phyloP scores from a whole-genome alignment of 2,888 invertebrate genomes.

The Heliconius erato region DNA sequence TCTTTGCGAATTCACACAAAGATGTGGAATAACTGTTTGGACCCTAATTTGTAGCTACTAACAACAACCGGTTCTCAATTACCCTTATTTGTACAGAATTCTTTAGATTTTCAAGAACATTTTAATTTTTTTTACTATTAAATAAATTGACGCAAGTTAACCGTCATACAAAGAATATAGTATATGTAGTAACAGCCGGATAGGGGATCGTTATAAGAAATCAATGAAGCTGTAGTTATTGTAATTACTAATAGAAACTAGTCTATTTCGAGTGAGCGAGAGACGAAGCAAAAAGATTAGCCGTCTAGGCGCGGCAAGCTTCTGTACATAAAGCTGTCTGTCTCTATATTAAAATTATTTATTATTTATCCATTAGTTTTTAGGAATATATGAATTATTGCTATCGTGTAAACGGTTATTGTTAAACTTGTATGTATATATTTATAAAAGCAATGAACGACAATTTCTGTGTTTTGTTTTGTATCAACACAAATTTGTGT shows the following conservation, averaged over 20 bases:
- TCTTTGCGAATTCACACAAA: slow-evolving; percentile 65
- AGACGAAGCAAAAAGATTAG: slow-evolving; percentile 56
- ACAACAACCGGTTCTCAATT: slow-evolving; percentile 71
- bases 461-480: slow-evolving; percentile 29
- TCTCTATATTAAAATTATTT: slow-evolving; percentile 78
- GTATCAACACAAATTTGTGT: slow-evolving; percentile 51
- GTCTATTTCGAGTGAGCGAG: slow-evolving; percentile 58
- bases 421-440: slow-evolving; percentile 60
- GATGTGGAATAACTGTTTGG: slow-evolving; percentile 62
- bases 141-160: slow-evolving; percentile 53
- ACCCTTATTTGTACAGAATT: slow-evolving; percentile 66
- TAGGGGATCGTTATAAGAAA: slow-evolving; percentile 71
- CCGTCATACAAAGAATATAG: slow-evolving; percentile 59
- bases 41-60: slow-evolving; percentile 66
- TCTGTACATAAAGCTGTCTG: slow-evolving; percentile 83
- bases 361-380: slow-evolving; percentile 80
- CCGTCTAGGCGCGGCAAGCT: slow-evolving; percentile 74
- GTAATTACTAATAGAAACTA: slow-evolving; percentile 59
- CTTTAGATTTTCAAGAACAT: slow-evolving; percentile 62
- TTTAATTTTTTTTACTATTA: slow-evolving; percentile 58
- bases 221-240: slow-evolving; percentile 63
- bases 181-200: slow-evolving; percentile 55
- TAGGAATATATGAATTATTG: slow-evolving; percentile 61
- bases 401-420: slow-evolving; percentile 61
- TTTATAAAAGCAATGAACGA: slow-evolving; percentile 39